These are phyloP conservation scores for Leptura quadrifasciata DNA, from an alignment of 2,888 invertebrate species.

Conservation along the genomic window DNA sequence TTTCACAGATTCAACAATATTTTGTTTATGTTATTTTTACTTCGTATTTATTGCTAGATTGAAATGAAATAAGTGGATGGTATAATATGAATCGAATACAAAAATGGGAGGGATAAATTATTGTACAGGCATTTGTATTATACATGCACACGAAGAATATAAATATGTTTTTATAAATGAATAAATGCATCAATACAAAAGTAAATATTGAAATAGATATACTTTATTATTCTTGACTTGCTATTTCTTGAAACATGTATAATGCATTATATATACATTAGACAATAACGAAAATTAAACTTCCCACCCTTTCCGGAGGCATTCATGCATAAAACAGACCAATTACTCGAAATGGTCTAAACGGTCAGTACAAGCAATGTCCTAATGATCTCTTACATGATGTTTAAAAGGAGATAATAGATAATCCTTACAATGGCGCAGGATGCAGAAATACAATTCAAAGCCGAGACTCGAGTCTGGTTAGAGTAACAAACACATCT, in stretches of 20 bases:
- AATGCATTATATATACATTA: neutral
- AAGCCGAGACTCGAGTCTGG: constrained; percentile 20
- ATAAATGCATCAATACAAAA: too few relatives aligned
- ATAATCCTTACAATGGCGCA: constrained; percentile 28
- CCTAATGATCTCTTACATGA: constrained; percentile 32
- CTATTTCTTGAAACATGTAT: neutral
- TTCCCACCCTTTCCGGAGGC: neutral
- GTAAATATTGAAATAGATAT: neutral
- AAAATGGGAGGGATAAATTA: too few relatives aligned
- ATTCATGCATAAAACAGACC: neutral
- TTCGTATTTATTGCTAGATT: too few relatives aligned
- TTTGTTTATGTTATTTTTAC: too few relatives aligned
- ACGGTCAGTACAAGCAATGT: constrained; percentile 29
- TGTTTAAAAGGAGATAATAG: constrained; percentile 28
- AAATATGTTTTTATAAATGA: too few relatives aligned
- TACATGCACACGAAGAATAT: too few relatives aligned
- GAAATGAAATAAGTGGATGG: too few relatives aligned
- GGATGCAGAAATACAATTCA: constrained; percentile 29
- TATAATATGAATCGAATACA: too few relatives aligned
- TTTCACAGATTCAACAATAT: too few relatives aligned
- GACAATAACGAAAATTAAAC: neutral
- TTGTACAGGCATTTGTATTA: too few relatives aligned
- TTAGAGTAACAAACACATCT: constrained; percentile 40
- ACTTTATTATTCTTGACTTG: neutral
- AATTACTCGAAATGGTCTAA: constrained; percentile 17